A percentile compares a stretch with the other conserved stretches of the same genome.
phyloP scores from a whole-genome alignment of 2,797 vertebrate species.

The Cirrhinus mrigala region DNA sequence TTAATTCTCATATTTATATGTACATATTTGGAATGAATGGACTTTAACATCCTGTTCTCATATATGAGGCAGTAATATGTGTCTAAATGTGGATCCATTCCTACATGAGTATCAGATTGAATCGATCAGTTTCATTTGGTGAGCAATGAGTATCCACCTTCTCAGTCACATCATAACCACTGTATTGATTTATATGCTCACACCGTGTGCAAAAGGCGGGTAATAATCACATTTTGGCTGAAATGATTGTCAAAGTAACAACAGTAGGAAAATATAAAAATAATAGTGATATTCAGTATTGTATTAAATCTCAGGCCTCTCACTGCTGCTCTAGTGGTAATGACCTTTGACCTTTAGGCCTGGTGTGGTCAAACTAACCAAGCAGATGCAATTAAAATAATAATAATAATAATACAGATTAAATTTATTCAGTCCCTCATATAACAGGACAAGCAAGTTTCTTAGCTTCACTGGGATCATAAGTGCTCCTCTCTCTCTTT shows the following conservation, averaged over 20 bases:
- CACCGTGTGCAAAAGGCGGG: constrained; percentile 40
- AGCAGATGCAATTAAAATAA: not conserved
- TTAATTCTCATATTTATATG: constrained; percentile 80
- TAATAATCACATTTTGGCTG: constrained; percentile 57
- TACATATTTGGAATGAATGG: constrained; percentile 67
- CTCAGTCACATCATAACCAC: constrained; percentile 35
- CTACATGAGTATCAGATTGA: constrained; percentile 44
- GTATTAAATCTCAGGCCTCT: constrained; percentile 1
- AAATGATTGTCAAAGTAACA: constrained; percentile 81
- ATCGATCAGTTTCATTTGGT: constrained; percentile 29
- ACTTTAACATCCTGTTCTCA: constrained; percentile 8
- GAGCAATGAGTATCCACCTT: constrained; percentile 48
- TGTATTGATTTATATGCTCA: constrained; percentile 41
- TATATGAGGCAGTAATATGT: constrained; percentile 62
- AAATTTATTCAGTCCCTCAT: not conserved
- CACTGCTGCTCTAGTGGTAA: not conserved
- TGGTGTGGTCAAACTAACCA: not conserved
- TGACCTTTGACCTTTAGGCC: constrained; percentile 23
- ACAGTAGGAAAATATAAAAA: constrained; percentile 60
- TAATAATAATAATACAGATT: not conserved
- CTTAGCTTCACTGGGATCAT: not conserved
- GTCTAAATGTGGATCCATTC: constrained; percentile 62
- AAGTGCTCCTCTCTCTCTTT: not conserved
- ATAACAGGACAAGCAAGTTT: not conserved
- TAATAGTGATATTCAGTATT: constrained; percentile 48